Conservation (phyloP, 2,797 vertebrate genomes). For the Threskiornis aethiopicus region DNA sequence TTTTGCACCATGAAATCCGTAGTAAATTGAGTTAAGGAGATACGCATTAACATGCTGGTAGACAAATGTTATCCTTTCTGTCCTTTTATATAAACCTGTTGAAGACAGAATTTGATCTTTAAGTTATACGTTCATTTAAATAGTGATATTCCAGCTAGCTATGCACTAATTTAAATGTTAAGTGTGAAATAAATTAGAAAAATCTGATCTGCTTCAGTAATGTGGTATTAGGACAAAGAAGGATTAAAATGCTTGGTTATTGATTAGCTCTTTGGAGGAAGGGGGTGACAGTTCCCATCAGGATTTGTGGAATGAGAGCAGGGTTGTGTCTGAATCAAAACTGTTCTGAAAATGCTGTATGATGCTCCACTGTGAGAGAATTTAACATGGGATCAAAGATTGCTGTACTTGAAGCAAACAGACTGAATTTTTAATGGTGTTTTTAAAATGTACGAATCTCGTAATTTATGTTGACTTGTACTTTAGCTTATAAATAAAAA, state of each 20-base stretch:
- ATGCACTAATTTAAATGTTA: slow-evolving; percentile 20
- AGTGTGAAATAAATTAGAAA: slow-evolving; percentile 38
- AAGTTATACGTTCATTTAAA: slow-evolving; percentile 31
- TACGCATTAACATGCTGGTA: slow-evolving; percentile 15
- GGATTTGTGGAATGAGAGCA: not conserved
- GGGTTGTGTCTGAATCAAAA: not conserved
- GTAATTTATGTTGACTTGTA: not conserved
- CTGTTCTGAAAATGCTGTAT: not conserved
- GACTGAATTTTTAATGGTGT: not conserved
- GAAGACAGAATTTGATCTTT: slow-evolving; percentile 48
- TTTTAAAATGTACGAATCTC: not conserved
- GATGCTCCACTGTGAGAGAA: not conserved
- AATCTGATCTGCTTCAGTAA: not conserved
- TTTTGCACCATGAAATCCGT: slow-evolving; percentile 15
- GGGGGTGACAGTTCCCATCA: not conserved
- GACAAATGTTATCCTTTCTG: slow-evolving; percentile 43
- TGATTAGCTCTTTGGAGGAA: not conserved
- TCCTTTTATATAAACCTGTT: slow-evolving; percentile 34
- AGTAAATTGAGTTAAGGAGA: slow-evolving; percentile 26
- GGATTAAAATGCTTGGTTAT: slow-evolving; percentile 10
- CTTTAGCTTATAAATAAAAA: not conserved
- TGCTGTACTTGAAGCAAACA: not conserved
- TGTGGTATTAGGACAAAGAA: not conserved
- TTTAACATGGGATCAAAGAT: not conserved
- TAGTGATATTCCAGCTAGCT: not conserved